Conservation (phyloP, 2,888 invertebrate genomes). For the Diadromus collaris region DNA sequence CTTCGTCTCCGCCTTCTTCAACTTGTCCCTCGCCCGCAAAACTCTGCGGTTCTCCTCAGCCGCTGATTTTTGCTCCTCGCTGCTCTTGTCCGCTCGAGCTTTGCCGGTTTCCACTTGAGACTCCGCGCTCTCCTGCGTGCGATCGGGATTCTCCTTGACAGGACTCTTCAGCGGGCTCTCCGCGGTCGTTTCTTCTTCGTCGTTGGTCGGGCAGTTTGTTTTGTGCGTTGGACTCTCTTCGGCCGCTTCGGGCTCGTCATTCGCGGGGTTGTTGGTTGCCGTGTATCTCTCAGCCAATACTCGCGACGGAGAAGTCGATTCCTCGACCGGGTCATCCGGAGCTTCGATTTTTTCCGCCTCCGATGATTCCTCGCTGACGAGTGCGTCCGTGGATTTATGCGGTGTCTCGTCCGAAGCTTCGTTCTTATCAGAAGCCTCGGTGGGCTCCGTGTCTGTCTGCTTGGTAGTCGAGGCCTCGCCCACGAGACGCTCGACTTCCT, state of each 20-base stretch:
- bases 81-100: conserved; percentile 34
- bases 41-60: conserved; percentile 73
- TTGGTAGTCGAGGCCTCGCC: conserved; percentile 60
- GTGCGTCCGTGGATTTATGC: conserved; percentile 24
- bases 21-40: conserved; percentile 72
- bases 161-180: conserved; percentile 20
- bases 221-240: conserved; percentile 24
- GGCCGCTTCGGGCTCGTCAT: background rate
- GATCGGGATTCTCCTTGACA: conserved; percentile 32
- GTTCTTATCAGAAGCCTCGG: conserved; percentile 3
- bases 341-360: conserved; percentile 18
- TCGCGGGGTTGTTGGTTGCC: conserved; percentile 5
- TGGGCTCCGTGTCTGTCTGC: background rate
- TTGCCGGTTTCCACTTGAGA: conserved; percentile 33
- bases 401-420: background rate
- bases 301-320: background rate
- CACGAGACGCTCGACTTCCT: conserved; percentile 75
- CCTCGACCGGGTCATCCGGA: background rate
- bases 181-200: conserved; percentile 2
- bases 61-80: conserved; percentile 65
- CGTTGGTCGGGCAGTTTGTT: background rate
- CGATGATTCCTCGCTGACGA: background rate
- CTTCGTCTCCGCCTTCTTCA: conserved; percentile 68
- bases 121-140: conserved; percentile 32
- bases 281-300: background rate